Percentiles rank a stretch among this genome's conserved stretches.
Evolutionary conservation across 2,797 vertebrate genomes (phyloP).

Genomic region (Gadopsis marmoratus): DNA sequence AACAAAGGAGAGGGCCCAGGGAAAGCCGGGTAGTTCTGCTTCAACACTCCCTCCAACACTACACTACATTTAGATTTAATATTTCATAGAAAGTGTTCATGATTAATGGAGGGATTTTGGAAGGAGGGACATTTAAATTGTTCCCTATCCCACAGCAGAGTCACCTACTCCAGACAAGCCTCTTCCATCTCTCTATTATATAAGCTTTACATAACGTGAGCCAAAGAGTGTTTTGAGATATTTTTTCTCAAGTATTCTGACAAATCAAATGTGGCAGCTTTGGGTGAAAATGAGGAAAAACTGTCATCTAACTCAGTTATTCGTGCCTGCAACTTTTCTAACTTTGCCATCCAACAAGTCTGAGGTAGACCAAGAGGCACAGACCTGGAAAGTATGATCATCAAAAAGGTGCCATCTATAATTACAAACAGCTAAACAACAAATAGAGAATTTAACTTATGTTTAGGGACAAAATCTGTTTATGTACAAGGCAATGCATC

Average conservation of each 20-base stretch:
- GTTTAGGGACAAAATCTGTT: background rate
- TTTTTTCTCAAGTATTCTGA: constrained; percentile 47
- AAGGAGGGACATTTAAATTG: constrained; percentile 70
- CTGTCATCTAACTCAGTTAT: constrained; percentile 57
- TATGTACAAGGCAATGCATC: background rate
- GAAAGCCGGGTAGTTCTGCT: constrained; percentile 58
- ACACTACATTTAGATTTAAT: constrained; percentile 68
- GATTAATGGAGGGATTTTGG: constrained; percentile 75
- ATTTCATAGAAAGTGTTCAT: constrained; percentile 73
- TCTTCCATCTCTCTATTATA: constrained; percentile 63
- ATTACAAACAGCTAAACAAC: constrained; percentile 5
- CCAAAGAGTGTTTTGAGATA: constrained; percentile 38
- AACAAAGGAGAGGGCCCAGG: constrained; percentile 59
- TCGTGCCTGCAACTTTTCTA: constrained; percentile 35
- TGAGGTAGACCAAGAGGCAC: constrained; percentile 21
- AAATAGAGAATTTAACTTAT: background rate
- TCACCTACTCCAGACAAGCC: constrained; percentile 54
- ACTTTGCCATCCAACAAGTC: constrained; percentile 36
- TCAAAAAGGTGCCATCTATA: constrained; percentile 14
- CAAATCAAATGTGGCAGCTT: constrained; percentile 71
- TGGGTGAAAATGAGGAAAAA: constrained; percentile 55
- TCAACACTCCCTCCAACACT: constrained; percentile 30
- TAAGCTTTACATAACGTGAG: constrained; percentile 75
- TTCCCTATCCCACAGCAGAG: constrained; percentile 53
- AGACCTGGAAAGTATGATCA: constrained; percentile 20